Conservation (phyloP, 2,888 invertebrate species). For the Apodemia zela region DNA sequence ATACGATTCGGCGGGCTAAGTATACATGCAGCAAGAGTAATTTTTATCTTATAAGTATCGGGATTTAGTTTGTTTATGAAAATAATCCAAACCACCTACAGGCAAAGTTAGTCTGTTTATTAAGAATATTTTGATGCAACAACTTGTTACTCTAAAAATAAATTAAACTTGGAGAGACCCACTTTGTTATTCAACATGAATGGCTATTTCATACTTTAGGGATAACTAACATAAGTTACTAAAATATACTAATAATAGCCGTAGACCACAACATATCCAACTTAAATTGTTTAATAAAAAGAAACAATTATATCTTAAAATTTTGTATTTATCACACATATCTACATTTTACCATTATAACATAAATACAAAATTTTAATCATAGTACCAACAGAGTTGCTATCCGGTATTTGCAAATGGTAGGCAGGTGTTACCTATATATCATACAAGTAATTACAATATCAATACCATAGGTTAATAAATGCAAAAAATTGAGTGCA, state of each 20-base stretch:
- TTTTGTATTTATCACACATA: constrained; percentile 81
- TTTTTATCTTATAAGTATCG: not conserved
- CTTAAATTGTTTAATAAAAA: constrained; percentile 54
- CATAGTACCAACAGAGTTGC: constrained; percentile 74
- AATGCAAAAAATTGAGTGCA: constrained; percentile 82
- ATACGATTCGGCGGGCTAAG: too few species aligned
- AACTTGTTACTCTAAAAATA: constrained; percentile 75
- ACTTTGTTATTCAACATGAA: constrained; percentile 36
- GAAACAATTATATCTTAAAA: constrained; percentile 76
- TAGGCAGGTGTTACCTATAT: constrained; percentile 76
- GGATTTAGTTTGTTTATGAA: constrained; percentile 26
- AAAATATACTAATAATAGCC: constrained; percentile 74
- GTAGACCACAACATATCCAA: constrained; percentile 68
- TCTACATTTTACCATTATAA: constrained; percentile 80
- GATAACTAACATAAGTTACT: constrained; percentile 71
- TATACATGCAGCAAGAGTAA: too few species aligned
- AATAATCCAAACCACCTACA: constrained; percentile 57
- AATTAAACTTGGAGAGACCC: constrained; percentile 71
- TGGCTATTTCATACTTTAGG: constrained; percentile 40
- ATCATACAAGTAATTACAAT: constrained; percentile 81
- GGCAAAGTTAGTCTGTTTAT: constrained; percentile 77
- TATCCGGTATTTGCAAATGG: constrained; percentile 76
- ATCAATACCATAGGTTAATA: constrained; percentile 80
- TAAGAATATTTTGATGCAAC: constrained; percentile 73
- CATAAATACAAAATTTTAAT: constrained; percentile 82